Percentiles rank a stretch among this genome's conserved stretches.
These are phyloP conservation scores for Aspidoscelis tigris DNA, from an alignment of 2,113 vertebrate species.

Conservation along the genomic window DNA sequence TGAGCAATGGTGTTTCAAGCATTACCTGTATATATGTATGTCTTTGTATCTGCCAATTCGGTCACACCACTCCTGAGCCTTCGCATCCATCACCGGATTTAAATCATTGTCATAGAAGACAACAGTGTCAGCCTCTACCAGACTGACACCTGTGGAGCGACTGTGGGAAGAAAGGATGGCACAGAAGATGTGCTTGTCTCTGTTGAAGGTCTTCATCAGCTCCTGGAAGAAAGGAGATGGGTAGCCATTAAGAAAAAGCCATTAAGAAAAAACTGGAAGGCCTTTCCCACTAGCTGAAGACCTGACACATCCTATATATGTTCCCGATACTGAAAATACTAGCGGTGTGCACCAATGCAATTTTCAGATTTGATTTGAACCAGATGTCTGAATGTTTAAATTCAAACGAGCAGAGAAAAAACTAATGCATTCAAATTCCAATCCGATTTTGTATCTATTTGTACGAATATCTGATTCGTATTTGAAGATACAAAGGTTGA, in stretches of 20 bases:
- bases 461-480: too few relatives aligned
- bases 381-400: too few relatives aligned
- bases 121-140: slow-evolving; percentile 90
- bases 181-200: slow-evolving; percentile 88
- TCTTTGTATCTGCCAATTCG: slow-evolving; percentile 92
- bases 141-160: slow-evolving; percentile 84
- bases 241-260: not conserved
- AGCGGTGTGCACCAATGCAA: too few relatives aligned
- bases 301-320: too few relatives aligned
- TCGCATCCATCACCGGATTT: slow-evolving; percentile 91
- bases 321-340: too few relatives aligned
- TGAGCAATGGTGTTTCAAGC: not conserved
- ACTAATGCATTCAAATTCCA: too few relatives aligned
- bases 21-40: slow-evolving; percentile 93
- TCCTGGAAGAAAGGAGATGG: slow-evolving; percentile 70
- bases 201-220: slow-evolving; percentile 88
- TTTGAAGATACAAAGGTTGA: too few relatives aligned
- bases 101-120: slow-evolving; percentile 94
- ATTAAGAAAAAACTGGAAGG: not conserved
- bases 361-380: too few relatives aligned
- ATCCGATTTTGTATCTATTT: too few relatives aligned
- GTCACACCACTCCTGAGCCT: slow-evolving; percentile 93
- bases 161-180: slow-evolving; percentile 92
- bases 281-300: not conserved
- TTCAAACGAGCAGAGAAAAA: too few relatives aligned